These are phyloP conservation scores for Anguilla pacifica DNA, from an alignment of 2,797 vertebrate genomes.

Conservation along the genomic window DNA sequence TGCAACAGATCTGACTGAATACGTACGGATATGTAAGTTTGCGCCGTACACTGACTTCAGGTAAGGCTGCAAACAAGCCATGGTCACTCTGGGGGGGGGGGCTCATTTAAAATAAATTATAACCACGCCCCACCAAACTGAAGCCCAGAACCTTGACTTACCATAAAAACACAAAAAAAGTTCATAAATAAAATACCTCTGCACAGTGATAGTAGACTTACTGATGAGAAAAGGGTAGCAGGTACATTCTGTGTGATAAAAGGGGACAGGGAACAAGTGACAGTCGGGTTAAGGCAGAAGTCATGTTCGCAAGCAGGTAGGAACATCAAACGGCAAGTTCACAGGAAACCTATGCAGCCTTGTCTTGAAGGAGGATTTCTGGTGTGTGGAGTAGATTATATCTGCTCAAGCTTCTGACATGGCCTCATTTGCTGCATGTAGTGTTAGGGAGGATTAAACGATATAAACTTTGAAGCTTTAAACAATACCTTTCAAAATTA, in stretches of 20 bases:
- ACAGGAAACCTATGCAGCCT: slow-evolving; percentile 75
- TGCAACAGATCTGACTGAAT: background rate
- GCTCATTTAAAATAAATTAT: slow-evolving; percentile 19
- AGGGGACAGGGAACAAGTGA: slow-evolving; percentile 80
- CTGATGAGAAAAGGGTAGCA: slow-evolving; percentile 12
- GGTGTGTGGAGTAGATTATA: slow-evolving; percentile 79
- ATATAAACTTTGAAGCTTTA: slow-evolving; percentile 83
- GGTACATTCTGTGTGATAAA: slow-evolving; percentile 78
- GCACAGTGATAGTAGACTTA: slow-evolving; percentile 45
- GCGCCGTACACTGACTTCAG: background rate
- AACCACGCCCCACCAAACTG: background rate
- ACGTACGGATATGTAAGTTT: background rate
- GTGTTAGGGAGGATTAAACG: slow-evolving; percentile 79
- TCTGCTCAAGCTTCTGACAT: slow-evolving; percentile 76
- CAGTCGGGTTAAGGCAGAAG: slow-evolving; percentile 81
- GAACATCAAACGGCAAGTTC: slow-evolving; percentile 81
- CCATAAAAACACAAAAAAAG: slow-evolving; percentile 34
- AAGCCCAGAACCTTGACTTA: slow-evolving; percentile 3
- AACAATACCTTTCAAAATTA: slow-evolving; percentile 84
- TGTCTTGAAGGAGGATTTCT: slow-evolving; percentile 78
- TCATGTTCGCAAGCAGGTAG: slow-evolving; percentile 81
- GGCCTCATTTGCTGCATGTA: slow-evolving; percentile 77
- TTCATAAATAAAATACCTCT: slow-evolving; percentile 55
- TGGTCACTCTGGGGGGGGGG: background rate
- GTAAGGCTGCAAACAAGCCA: background rate